Conservation (phyloP, 2,113 vertebrate genomes). For the Etia nguti region DNA sequence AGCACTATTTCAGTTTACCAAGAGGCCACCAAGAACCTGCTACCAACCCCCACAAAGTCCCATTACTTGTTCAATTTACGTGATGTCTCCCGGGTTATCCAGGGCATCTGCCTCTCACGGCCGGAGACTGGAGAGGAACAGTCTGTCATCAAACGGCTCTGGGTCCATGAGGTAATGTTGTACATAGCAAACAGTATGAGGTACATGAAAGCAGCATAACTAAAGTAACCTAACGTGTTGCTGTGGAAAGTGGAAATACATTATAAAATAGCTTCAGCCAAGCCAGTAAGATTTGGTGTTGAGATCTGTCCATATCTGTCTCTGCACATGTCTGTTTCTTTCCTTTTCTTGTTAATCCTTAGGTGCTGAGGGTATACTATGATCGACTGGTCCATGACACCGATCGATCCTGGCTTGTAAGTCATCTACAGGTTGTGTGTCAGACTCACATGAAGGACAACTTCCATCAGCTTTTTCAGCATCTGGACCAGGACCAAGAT, state of each 20-base stretch:
- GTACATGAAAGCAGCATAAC: not conserved
- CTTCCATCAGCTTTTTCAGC: constrained; percentile 81
- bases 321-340: not conserved
- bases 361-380: constrained; percentile 89
- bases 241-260: not conserved
- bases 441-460: constrained; percentile 74
- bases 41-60: constrained; percentile 87
- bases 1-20: constrained; percentile 82
- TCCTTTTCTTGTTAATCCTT: not conserved
- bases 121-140: constrained; percentile 79
- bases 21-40: constrained; percentile 84
- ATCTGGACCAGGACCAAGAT: constrained; percentile 78
- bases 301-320: not conserved
- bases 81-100: constrained; percentile 87
- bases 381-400: constrained; percentile 84
- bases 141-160: constrained; percentile 81
- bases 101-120: constrained; percentile 85
- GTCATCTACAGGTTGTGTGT: constrained; percentile 71
- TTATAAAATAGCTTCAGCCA: not conserved
- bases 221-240: not conserved
- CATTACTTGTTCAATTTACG: constrained; percentile 91
- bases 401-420: constrained; percentile 82
- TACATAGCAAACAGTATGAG: not conserved
- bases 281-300: not conserved
- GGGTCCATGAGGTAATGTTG: constrained; percentile 86